Conservation (phyloP, 1,140 invertebrate genomes). For the Diorhabda elongata region DNA sequence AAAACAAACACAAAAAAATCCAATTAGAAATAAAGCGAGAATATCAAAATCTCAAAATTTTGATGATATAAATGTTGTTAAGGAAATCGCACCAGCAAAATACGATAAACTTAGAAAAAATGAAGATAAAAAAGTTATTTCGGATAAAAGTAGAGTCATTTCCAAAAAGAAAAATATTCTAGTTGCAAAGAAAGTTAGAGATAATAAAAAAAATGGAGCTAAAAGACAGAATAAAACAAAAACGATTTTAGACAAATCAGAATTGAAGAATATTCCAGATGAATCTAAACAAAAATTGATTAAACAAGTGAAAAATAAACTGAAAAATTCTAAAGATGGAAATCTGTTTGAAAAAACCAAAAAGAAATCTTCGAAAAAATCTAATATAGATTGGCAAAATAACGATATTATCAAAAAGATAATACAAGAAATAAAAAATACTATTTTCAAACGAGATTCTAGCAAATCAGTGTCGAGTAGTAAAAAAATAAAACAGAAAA, state of each 20-base stretch:
- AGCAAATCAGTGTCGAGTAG: background rate
- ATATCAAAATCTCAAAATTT: conserved; percentile 7
- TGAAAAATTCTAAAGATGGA: background rate
- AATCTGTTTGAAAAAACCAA: background rate
- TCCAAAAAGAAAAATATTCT: background rate
- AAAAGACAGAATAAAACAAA: background rate
- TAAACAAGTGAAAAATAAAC: background rate
- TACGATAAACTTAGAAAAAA: background rate
- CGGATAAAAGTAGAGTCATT: conserved; percentile 4
- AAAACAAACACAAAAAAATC: background rate
- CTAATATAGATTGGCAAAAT: conserved; percentile 1
- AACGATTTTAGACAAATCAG: background rate
- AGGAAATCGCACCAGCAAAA: background rate
- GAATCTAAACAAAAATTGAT: background rate
- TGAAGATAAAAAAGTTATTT: background rate
- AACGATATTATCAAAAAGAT: conserved; percentile 11
- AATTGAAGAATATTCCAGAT: background rate
- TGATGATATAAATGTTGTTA: background rate
- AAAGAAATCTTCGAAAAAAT: conserved; percentile 1
- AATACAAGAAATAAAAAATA: conserved; percentile 13
- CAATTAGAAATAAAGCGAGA: background rate
- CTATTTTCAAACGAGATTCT: conserved; percentile 1
- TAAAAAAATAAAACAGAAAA: background rate
- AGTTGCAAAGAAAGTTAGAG: background rate
- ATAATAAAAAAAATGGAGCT: background rate